Evolutionary conservation across 2,797 vertebrate genomes (phyloP).

Genomic region (Ataeniobius toweri): DNA sequence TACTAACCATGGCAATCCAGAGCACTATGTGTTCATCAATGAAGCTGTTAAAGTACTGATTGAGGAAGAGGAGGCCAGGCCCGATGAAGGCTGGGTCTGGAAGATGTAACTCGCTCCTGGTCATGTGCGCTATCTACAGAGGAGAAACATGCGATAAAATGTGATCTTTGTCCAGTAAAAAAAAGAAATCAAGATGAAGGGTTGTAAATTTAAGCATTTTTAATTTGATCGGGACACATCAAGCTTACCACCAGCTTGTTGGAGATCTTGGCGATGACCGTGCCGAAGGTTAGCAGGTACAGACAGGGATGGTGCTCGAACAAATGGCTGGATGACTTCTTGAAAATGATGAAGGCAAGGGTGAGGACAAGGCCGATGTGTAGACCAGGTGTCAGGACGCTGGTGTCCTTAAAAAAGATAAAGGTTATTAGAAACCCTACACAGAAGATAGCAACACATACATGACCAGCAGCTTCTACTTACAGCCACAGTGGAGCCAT

Average conservation of each 20-base stretch:
- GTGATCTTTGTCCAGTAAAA: not conserved
- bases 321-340: constrained; percentile 91
- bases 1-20: constrained; percentile 93
- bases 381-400: constrained; percentile 91
- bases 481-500: constrained; percentile 97
- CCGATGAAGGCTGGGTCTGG: constrained; percentile 94
- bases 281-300: constrained; percentile 92
- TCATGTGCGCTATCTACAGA: constrained; percentile 94
- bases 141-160: not conserved
- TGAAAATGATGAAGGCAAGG: constrained; percentile 93
- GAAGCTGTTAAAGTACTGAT: constrained; percentile 97
- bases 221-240: not conserved
- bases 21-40: constrained; percentile 92
- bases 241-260: constrained; percentile 93
- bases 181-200: not conserved
- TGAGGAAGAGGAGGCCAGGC: constrained; percentile 93
- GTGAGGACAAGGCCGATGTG: constrained; percentile 91
- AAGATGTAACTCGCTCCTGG: constrained; percentile 93
- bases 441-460: too few relatives aligned
- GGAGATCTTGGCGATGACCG: constrained; percentile 93
- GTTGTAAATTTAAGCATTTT: not conserved
- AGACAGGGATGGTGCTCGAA: constrained; percentile 94
- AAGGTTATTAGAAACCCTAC: not conserved
- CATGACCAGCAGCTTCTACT: constrained; percentile 56
- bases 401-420: constrained; percentile 88